Evolutionary conservation across 2,888 invertebrate species (phyloP), one percentile per base, ranked within the genome.

Genomic region (Muscina levida): DNA sequence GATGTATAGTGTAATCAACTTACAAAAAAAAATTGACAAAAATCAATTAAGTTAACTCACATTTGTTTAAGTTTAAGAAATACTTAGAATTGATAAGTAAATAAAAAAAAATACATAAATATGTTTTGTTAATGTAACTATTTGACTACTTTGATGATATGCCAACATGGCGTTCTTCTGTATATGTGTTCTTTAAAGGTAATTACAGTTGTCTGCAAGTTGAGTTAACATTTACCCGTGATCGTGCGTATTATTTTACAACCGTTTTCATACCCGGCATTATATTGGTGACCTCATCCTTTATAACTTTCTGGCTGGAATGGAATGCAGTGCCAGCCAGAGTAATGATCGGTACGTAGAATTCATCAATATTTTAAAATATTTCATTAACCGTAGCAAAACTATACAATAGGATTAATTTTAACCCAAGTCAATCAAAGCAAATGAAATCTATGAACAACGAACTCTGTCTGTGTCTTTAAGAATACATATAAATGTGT

Each of bases 281-380:
- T 91, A 97, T 97, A 92, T 94, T 97, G 93, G 97, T 97, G 91
- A 97, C 97, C 87, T 97, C 97, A 92, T 97, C 97, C 89, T 97
- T 97, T 93, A 97, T 97, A 92, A 97, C 97, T 89, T 97, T 97
- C 93, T 97, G 97, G 97, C 93, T 97, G 92, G 97, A 97, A 93
- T 97, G 97, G 97, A 97, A 97, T 92, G 97, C 97, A 87, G 97
- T 97, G 89, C 97, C 97, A 90, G 97, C 97, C 91, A 94, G 97
- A 92, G 97, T 97, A 89, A 97, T 97, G 97, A 97, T 97, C 93
- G 96, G 96, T 96, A 93, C 93, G 94, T 93, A 87, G 86, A 85
- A 84, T 77, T 72, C 75, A 74, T 67, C 66, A 74, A 74, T 22
- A 39, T 62, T 62, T 22, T 51, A 31, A 31, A 31, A 3, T 67